Base-by-base conservation (phyloP, 2,888 invertebrate genomes). In the Crematogaster levior region DNA sequence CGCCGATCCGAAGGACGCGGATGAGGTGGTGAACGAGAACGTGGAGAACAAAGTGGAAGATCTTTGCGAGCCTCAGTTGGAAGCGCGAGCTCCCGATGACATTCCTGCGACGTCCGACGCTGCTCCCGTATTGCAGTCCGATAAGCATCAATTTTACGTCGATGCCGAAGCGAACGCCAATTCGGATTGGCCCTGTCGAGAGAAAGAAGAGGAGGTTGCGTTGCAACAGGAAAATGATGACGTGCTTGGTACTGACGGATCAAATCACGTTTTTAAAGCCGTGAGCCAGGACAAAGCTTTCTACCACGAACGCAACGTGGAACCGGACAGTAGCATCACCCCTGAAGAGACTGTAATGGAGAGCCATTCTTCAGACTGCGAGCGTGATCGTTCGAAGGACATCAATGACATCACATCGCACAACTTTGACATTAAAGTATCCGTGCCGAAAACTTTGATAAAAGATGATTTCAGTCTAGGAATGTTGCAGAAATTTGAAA, bases 1-100 rank as follows among this genome's bases (percentile, higher is more conserved):
- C 12, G 48, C 82, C 2, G 46, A 85, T 56, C 65, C 83, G 9
- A 75, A 90, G 66, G 92, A 93, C 65, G 81, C 91, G 0, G 86
- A 84, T 0, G 91, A 89, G 27, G 86, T 91, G 0, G 93, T 93
- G 63, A 89, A 93, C 48, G 92, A 91, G 0, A 93, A 92, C 0
- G 91, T 92, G 0, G 87, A 90, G 34, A 85, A 90, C 24, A 83
- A 82, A 66, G 53, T 68, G 4, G 48, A 72, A 1, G 66, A 84
- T 24, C 82, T 87, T 27, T 83, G 83, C 6, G 40, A 30, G 1
- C 24, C 48, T 21, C 65, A 46, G 21, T 27, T 18, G 0, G 58
- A 63, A 18, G 21, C 48, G 48, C 80, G 6, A n/a, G 27, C n/a
- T 18, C 1, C 70, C 18, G 12, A 56, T 1, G 56, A 77, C 1